Evolutionary conservation across 2,113 vertebrate species (phyloP), one percentile per base, ranked within the genome.

Genomic region (Seriola rivoliana): DNA sequence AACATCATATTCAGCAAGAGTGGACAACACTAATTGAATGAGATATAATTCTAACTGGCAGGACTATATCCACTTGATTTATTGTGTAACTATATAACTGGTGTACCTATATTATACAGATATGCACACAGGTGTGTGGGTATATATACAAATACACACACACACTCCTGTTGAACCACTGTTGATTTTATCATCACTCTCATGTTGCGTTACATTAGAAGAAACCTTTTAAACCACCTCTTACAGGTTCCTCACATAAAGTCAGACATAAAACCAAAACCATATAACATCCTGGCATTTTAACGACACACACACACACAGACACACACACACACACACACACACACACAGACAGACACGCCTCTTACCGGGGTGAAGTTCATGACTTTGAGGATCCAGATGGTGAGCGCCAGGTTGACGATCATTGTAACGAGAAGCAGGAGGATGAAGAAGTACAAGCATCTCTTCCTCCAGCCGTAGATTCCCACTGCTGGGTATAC

Each of bases 301-400:
- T 73, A 76, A 82, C 54, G 38, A 59, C 58, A 19, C 36, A 54
- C 21, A 76, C 23, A 68, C 36, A 42, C 12, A 66, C 52, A 23
- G 21, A 65, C 13, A 46, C 14, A 66, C 57, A 23, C 23, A 65
- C 17, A 60, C 25, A 29, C 29, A 29, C 29, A 29, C 2, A 29
- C 25, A 29, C 25, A 29, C 25, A 54, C 17, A 76, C 23, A 68
- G 32, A 42, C 59, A 38, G 13, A 25, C 14, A 1, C 0, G 44
- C 8, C 40, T 95, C 98, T 98, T 96, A 99, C 98, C 97, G 98
- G 97, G 71, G 97, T 99, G 96, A 99, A 99, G 96, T 99, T 99
- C 98, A 99, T 99, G 93, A 99, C 98, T 92, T 99, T 99, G 94
- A 99, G 96, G 91, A 99, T 99, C 98, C 98, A 99, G 95, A 99